A percentile compares a stretch with the other conserved stretches of the same genome.
Evolutionary conservation across 1,140 invertebrate genomes (phyloP).

Genomic region (Temnothorax nylanderi): DNA sequence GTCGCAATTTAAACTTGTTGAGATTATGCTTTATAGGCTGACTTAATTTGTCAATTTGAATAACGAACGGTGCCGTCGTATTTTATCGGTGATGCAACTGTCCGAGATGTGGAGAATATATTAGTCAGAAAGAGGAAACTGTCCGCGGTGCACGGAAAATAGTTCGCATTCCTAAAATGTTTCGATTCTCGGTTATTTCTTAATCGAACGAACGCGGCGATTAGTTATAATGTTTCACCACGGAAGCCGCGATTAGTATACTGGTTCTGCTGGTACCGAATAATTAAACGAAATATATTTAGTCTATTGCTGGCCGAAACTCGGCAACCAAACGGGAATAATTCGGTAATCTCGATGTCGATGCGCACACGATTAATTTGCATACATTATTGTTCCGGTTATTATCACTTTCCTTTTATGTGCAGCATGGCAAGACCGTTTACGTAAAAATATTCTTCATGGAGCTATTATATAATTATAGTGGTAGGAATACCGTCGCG

Average conservation of each 20-base stretch:
- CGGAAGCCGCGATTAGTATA: not conserved
- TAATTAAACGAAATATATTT: not conserved
- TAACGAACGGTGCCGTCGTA: not conserved
- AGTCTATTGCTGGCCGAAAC: not conserved
- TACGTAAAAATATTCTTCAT: slow-evolving; percentile 26
- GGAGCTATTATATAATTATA: slow-evolving; percentile 42
- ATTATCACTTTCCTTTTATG: slow-evolving; percentile 20
- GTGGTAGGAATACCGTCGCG: not conserved
- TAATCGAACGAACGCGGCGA: slow-evolving; percentile 15
- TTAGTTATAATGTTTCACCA: slow-evolving; percentile 23
- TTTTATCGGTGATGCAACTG: not conserved
- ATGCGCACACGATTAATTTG: not conserved
- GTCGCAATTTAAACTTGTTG: not conserved
- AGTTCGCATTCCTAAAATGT: slow-evolving; percentile 19
- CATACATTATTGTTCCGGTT: not conserved
- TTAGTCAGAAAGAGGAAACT: not conserved
- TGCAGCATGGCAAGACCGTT: slow-evolving; percentile 3
- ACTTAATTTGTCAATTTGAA: not conserved
- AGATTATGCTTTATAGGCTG: not conserved
- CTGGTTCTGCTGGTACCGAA: not conserved
- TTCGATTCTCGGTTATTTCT: slow-evolving; percentile 14
- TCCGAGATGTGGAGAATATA: not conserved
- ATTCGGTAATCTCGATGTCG: slow-evolving; percentile 12
- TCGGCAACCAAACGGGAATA: not conserved
- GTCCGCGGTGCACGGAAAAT: not conserved